phyloP scores from a whole-genome alignment of 2,888 invertebrate genomes.

The Achlya flavicornis region DNA sequence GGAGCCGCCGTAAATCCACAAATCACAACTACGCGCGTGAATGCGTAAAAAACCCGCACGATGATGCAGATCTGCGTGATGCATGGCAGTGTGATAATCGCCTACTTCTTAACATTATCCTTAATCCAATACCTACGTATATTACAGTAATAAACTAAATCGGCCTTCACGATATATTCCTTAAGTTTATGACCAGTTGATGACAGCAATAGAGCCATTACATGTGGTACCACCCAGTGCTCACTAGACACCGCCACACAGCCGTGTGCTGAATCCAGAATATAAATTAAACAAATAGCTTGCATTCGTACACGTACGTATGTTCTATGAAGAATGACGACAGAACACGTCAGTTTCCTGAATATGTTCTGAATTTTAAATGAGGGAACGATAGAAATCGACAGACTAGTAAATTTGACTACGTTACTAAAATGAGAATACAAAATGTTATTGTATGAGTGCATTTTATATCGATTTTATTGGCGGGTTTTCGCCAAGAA shows the following conservation, averaged over 20 bases:
- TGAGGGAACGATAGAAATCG: conserved; percentile 23
- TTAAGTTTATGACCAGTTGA: conserved; percentile 4
- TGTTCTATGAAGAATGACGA: conserved; percentile 26
- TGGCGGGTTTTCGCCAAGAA: too few relatives aligned
- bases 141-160: not conserved
- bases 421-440: conserved; percentile 15
- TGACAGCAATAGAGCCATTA: conserved; percentile 30
- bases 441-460: conserved; percentile 35
- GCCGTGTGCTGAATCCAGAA: conserved; percentile 44
- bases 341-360: conserved; percentile 31
- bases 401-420: conserved; percentile 22
- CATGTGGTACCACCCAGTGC: conserved; percentile 44
- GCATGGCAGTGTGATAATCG: too few relatives aligned
- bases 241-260: conserved; percentile 28
- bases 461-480: conserved; percentile 2
- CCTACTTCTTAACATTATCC: not conserved
- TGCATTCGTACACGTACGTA: conserved; percentile 39
- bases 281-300: conserved; percentile 33
- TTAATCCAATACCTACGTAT: not conserved
- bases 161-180: conserved; percentile 1
- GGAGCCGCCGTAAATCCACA: too few relatives aligned
- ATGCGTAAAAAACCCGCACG: too few relatives aligned
- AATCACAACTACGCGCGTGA: too few relatives aligned
- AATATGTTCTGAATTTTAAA: conserved; percentile 43
- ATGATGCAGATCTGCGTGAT: too few relatives aligned